Conservation (phyloP, 2,888 invertebrate genomes). For the Idaea aversata region DNA sequence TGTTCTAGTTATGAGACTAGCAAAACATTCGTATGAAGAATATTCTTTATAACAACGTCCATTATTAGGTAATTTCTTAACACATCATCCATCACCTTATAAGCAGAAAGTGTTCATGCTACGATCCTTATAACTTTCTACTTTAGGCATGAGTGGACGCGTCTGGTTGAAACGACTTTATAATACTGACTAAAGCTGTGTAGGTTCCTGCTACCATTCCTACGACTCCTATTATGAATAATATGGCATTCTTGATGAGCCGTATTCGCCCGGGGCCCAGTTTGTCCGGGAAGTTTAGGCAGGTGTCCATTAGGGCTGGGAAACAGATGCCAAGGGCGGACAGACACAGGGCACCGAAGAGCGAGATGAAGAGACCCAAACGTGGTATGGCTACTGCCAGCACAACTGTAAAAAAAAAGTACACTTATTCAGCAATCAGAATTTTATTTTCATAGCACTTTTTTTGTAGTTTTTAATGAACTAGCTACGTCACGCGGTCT, state of each 20-base stretch:
- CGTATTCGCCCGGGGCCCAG: conserved; percentile 58
- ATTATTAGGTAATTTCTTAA: neutral
- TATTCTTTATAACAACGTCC: neutral
- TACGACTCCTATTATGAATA: conserved; percentile 81
- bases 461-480: too few relatives aligned
- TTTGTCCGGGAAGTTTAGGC: conserved; percentile 80
- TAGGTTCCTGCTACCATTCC: conserved; percentile 85
- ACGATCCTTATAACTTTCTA: neutral
- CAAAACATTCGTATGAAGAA: neutral
- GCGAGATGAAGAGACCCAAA: conserved; percentile 88
- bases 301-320: conserved; percentile 84
- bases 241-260: conserved; percentile 72
- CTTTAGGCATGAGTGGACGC: neutral
- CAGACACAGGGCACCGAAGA: conserved; percentile 92
- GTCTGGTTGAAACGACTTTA: conserved; percentile 54
- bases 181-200: conserved; percentile 81
- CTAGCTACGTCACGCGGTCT: neutral
- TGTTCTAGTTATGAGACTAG: neutral
- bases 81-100: neutral
- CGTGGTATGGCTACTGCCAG: conserved; percentile 89
- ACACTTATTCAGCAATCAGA: neutral
- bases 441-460: too few relatives aligned
- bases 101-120: neutral
- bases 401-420: conserved; percentile 80
- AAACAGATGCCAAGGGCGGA: conserved; percentile 93